Base-by-base conservation (phyloP, 2,797 vertebrate species). In the Chelon auratus region DNA sequence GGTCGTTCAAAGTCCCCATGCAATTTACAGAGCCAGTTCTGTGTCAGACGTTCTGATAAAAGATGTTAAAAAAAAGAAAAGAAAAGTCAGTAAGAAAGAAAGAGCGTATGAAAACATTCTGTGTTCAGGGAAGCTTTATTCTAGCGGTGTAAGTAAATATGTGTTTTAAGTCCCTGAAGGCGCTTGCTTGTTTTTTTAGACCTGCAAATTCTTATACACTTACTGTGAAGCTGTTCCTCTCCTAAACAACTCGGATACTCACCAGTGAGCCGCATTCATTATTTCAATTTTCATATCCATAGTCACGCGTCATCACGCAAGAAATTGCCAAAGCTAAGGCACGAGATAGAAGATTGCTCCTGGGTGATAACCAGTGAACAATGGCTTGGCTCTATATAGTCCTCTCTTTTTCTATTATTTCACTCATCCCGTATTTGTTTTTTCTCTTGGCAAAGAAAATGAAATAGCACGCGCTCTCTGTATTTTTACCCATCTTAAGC, bases 1-100 rank as follows among this genome's bases (percentile, higher is more conserved):
- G 30, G 30, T 30, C 2, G 0, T 13, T 20, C 18, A 37, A 17
- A 55, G 17, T 67, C 24, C 15, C 24, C 6, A 2, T 18, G 43
- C 48, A 39, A 13, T 68, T 62, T 15, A n/a, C 14, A 9, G 5
- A 68, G 14, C 18, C 8, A 6, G 10, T 68, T 45, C 50, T 54
- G 50, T 62, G 62, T 37, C 52, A 37, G 18, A 45, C 20, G 9
- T 61, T 1, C 5, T 24, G 42, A 67, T 60, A 56, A 68, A 48
- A 45, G 13, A 39, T 51, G 5, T 9, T 0, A 1, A n/a, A 60
- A 33, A 1, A n/a, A 59, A 40, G 2, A 22, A 22, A 50, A 36
- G 11, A 30, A 4, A 26, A 5, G n/a, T 50, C 40, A n/a, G 2
- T 33, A 5, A 3, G 30, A 8, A 33, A 33, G 7, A 11, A 7